Conservation (phyloP, 2,797 vertebrate genomes). For the Salmo trutta region DNA sequence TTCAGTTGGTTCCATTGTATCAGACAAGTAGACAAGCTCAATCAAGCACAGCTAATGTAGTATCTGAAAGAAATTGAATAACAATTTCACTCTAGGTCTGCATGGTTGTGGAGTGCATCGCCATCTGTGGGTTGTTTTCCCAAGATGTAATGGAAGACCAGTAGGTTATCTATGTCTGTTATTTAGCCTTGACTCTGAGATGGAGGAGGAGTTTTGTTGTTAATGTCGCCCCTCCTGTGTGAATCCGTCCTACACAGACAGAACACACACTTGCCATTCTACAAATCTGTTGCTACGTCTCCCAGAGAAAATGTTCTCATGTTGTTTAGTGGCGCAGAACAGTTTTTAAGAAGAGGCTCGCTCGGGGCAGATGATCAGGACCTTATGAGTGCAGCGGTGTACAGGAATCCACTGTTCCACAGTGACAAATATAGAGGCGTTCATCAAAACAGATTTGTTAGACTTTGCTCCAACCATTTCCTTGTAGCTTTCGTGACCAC, state of each 20-base stretch:
- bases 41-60: no score
- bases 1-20: no score
- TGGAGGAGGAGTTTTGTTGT: conserved; percentile 20
- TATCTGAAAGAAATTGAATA: no score
- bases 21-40: no score
- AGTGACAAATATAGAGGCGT: conserved; percentile 25
- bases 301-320: conserved; percentile 54
- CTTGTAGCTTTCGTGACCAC: background rate
- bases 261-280: conserved; percentile 38
- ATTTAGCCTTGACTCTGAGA: conserved; percentile 15
- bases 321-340: conserved; percentile 43
- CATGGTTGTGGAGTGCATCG: no score
- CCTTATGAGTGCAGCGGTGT: background rate
- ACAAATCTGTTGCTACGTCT: conserved; percentile 58
- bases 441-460: background rate
- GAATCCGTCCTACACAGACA: conserved; percentile 16
- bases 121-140: no score
- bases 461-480: background rate
- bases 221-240: background rate
- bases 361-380: conserved; percentile 40
- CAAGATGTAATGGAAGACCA: background rate
- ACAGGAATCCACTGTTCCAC: background rate
- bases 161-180: conserved; percentile 26
- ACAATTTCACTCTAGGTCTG: no score
- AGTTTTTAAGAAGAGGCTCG: conserved; percentile 18